Base-by-base conservation (phyloP, 2,113 vertebrate species). In the Microtus richardsoni region DNA sequence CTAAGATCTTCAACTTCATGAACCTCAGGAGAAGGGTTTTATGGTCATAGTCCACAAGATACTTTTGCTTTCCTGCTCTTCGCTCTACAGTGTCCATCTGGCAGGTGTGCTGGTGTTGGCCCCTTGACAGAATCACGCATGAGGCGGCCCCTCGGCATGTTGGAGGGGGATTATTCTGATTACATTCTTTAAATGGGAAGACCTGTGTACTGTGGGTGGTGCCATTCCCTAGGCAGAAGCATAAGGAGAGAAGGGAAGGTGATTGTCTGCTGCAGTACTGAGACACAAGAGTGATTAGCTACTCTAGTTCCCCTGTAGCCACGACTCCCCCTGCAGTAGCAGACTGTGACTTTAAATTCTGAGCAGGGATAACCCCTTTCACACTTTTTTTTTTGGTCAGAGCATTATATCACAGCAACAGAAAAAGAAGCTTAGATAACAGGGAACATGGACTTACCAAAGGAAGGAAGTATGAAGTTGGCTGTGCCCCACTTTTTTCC, bases 21-120 rank as follows among this genome's bases (percentile, higher is more conserved):
- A 95, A 79, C 84, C 36, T 79, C 49, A 74, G 62, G 47, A 91
- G 93, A 94, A 44, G 16, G 28, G 60, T 94, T 91, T 44, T 83
- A 12, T 5, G 62, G 19, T 78, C 44, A 12, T 86, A 80, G 21
- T 85, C 8, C 16, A 73, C 64, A 86, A 58, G 79, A 49, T 73
- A n/a, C 33, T 96, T 92, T 73, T 75, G 11, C 73, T 44, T 28
- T 86, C 54, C 49, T 62, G 11, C 47, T 88, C 28, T 77, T 44
- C 66, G 49, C 41, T 75, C 75, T 84, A 60, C 11, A 22, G 26
- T 28, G 88, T 71, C 70, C 24, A 3, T 93, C 89, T 91, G 47
- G 21, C 36, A 52, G 49, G 3, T 13, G 4, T 85, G 41, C 30
- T 44, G 17, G 30, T 68, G 41, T 49, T 66, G 12, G 47, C 41